Evolutionary conservation across 2,888 invertebrate species (phyloP).

Genomic region (Leucophenga montana): DNA sequence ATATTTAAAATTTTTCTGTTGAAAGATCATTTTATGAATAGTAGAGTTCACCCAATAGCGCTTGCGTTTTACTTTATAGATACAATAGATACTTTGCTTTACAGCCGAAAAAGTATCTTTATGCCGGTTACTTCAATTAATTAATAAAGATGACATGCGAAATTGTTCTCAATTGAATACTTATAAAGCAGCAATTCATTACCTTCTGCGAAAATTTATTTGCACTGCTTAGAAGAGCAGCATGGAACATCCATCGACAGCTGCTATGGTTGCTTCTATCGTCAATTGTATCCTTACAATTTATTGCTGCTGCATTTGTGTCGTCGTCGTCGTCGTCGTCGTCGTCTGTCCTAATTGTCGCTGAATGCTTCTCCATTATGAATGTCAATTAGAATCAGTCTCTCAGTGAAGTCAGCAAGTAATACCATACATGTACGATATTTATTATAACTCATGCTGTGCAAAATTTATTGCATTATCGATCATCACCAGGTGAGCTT

Average conservation of each 20-base stretch:
- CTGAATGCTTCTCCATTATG: slow-evolving; percentile 47
- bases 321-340: slow-evolving; percentile 12
- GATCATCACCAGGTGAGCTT: too few species aligned
- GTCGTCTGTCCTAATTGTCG: slow-evolving; percentile 53
- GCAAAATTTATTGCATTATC: too few species aligned
- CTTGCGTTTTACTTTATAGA: too few species aligned
- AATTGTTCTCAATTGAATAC: background rate
- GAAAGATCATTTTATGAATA: too few species aligned
- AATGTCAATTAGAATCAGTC: too few species aligned
- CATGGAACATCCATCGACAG: slow-evolving; percentile 45
- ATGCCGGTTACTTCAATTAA: slow-evolving; percentile 35
- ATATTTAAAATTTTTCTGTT: too few species aligned
- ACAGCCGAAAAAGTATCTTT: background rate
- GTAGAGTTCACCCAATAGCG: too few species aligned
- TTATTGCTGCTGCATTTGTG: slow-evolving; percentile 11
- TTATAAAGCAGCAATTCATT: slow-evolving; percentile 14
- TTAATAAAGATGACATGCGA: slow-evolving; percentile 24
- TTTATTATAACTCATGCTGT: too few species aligned
- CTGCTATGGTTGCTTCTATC: slow-evolving; percentile 35
- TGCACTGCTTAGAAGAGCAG: too few species aligned
- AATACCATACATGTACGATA: too few species aligned
- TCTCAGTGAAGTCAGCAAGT: too few species aligned
- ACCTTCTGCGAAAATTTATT: slow-evolving; percentile 6
- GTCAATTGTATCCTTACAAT: background rate
- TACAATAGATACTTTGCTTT: too few species aligned